Evolutionary conservation across 2,797 vertebrate species (phyloP).

Genomic region (Onychomys torridus): DNA sequence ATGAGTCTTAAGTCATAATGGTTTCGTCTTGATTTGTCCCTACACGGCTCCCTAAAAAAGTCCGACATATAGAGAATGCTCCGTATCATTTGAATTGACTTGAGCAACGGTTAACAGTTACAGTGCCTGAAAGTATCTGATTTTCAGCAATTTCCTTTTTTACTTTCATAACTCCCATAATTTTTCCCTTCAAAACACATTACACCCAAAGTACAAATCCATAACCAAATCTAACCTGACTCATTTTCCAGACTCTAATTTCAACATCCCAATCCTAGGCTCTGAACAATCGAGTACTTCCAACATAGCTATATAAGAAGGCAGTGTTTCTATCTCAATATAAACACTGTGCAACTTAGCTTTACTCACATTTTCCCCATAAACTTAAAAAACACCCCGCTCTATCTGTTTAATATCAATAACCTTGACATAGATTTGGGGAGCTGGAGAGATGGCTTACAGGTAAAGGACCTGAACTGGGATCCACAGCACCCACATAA

Average conservation of each 20-base stretch:
- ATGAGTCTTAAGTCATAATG: background rate
- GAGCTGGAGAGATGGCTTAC: background rate
- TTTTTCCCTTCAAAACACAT: conserved; percentile 58
- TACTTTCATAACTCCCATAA: conserved; percentile 58
- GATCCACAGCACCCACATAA: background rate
- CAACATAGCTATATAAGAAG: background rate
- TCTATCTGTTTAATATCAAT: conserved; percentile 38
- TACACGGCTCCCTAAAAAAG: conserved; percentile 15
- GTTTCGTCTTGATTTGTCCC: conserved; percentile 53
- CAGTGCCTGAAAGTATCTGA: conserved; percentile 7
- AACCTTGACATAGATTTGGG: conserved; percentile 40
- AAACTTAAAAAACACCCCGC: conserved; percentile 37
- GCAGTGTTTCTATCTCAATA: background rate
- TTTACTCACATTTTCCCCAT: conserved; percentile 39
- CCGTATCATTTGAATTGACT: conserved; percentile 13
- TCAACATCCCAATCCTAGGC: conserved; percentile 31
- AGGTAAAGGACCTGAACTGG: background rate
- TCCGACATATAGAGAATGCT: conserved; percentile 29
- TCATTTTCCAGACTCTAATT: conserved; percentile 47
- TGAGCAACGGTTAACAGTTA: conserved; percentile 64
- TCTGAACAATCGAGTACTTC: conserved; percentile 48
- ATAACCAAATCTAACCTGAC: conserved; percentile 45
- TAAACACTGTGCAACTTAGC: conserved; percentile 32
- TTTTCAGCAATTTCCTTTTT: conserved; percentile 55
- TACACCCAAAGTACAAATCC: background rate